These are phyloP conservation scores for Enteromius paludinosus DNA, from an alignment of 2,797 vertebrate genomes.

Conservation along the genomic window DNA sequence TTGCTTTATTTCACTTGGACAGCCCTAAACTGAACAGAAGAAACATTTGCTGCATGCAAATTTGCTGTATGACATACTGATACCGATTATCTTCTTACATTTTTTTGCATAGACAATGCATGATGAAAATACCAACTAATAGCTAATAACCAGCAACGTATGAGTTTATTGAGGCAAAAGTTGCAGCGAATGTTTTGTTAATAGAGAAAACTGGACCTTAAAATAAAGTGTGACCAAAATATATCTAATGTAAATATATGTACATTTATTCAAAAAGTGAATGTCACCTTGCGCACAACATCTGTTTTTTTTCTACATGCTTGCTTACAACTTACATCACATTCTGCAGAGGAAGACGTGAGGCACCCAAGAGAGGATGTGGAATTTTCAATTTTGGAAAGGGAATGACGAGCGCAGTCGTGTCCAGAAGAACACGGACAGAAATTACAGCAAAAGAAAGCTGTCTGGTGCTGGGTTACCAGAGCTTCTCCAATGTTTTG, in stretches of 20 bases:
- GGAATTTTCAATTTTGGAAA: conserved; percentile 66
- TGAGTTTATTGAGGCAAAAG: background rate
- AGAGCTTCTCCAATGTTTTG: conserved; percentile 2
- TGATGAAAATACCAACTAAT: background rate
- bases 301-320: conserved; percentile 4
- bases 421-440: conserved; percentile 73
- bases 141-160: background rate
- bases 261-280: background rate
- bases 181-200: background rate
- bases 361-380: conserved; percentile 64
- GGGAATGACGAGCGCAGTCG: conserved; percentile 69
- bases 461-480: conserved; percentile 58
- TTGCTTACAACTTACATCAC: conserved; percentile 46
- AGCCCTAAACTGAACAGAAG: background rate
- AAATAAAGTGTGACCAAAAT: background rate
- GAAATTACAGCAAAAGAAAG: conserved; percentile 74
- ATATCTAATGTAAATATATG: too few relatives aligned
- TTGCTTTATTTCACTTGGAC: background rate
- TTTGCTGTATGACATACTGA: background rate
- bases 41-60: background rate
- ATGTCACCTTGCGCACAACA: background rate
- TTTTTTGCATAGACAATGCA: background rate
- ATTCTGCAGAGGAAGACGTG: conserved; percentile 56
- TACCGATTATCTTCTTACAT: background rate
- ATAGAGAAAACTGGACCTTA: background rate